Evolutionary conservation across 2,888 invertebrate genomes (phyloP).

Genomic region (Invenusta paracnida): DNA sequence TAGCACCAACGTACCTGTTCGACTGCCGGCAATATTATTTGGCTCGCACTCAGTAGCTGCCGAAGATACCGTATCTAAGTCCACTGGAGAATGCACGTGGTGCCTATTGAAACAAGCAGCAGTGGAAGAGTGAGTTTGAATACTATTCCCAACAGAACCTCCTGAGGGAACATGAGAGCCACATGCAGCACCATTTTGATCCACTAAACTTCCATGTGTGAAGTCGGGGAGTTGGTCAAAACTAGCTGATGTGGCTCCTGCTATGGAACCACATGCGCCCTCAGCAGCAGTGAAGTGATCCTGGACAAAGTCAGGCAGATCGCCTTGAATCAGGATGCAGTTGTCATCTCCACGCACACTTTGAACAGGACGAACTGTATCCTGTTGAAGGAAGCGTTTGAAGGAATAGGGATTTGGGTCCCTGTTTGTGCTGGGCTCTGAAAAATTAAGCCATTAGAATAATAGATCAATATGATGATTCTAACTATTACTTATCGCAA

Average conservation of each 20-base stretch:
- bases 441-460: too few relatives aligned
- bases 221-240: slow-evolving; percentile 34
- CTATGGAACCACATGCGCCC: background rate
- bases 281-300: slow-evolving; percentile 28
- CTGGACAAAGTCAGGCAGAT: slow-evolving; percentile 39
- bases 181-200: background rate
- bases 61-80: background rate
- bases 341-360: slow-evolving; percentile 1
- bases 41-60: background rate
- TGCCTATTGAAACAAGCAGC: background rate
- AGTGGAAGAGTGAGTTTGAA: background rate
- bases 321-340: slow-evolving; percentile 9
- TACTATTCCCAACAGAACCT: background rate
- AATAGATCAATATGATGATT: too few relatives aligned
- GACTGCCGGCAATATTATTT: background rate
- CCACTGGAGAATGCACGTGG: background rate
- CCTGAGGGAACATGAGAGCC: background rate
- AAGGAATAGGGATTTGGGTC: slow-evolving; percentile 31
- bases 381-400: slow-evolving; percentile 34
- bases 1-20: background rate
- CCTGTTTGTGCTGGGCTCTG: slow-evolving; percentile 28
- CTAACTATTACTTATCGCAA: too few relatives aligned
- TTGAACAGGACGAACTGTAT: slow-evolving; percentile 32
- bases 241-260: background rate
- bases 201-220: background rate